phyloP scores from a whole-genome alignment of 1,140 invertebrate species.

The Bombus terrestris region DNA sequence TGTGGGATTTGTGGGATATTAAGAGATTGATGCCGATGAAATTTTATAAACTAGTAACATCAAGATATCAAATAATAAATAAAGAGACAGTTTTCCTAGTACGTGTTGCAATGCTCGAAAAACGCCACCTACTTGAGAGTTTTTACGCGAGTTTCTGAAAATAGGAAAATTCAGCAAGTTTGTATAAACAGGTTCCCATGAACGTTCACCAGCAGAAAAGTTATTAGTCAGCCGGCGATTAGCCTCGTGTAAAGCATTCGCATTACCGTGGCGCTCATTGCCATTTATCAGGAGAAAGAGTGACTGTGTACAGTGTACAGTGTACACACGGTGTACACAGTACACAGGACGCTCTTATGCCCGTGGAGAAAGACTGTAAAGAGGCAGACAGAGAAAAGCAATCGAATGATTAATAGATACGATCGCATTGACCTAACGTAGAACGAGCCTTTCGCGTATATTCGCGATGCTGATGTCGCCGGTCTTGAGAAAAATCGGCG shows the following conservation, averaged over 20 bases:
- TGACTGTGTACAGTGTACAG: constrained; percentile 40
- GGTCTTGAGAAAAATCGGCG: constrained; percentile 60
- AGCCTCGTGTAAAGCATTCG: constrained; percentile 61
- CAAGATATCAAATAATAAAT: no score
- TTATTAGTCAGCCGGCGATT: constrained; percentile 66
- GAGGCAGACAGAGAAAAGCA: constrained; percentile 26
- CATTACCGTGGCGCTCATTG: constrained; percentile 52
- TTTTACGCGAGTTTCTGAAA: neutral
- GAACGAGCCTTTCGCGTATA: constrained; percentile 52
- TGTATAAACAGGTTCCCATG: constrained; percentile 57
- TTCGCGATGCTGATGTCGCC: constrained; percentile 11
- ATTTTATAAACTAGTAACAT: no score
- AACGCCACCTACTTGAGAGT: neutral
- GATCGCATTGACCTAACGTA: constrained; percentile 62
- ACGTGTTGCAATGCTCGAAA: neutral
- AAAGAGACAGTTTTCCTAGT: no score
- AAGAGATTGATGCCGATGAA: no score
- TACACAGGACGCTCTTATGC: constrained; percentile 29
- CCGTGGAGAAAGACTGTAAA: constrained; percentile 17
- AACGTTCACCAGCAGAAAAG: constrained; percentile 41
- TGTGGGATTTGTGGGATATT: no score
- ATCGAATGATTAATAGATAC: constrained; percentile 68
- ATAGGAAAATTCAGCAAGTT: constrained; percentile 30
- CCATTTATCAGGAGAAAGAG: constrained; percentile 68
- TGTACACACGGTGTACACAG: neutral